Conservation (phyloP, 30 jellyfish, hydroid and myxozoan genomes). For the Turritopsis dohrnii region DNA sequence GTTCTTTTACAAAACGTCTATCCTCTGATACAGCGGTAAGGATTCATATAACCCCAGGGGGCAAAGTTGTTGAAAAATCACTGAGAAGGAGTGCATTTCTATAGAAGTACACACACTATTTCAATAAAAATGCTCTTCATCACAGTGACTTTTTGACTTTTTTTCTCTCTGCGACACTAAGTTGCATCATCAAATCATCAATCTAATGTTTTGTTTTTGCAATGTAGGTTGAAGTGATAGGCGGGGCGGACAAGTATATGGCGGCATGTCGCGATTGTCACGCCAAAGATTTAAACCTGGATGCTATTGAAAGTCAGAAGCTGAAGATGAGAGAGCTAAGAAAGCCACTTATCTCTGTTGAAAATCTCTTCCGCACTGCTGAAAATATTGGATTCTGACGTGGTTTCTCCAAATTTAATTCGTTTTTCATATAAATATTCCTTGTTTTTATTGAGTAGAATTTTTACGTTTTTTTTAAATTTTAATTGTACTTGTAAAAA, state of each 20-base stretch:
- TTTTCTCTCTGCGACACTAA: background rate
- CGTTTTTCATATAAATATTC: background rate
- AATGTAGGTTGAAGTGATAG: conserved; percentile 87
- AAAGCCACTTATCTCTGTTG: conserved; percentile 1
- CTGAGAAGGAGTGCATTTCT: too few species aligned
- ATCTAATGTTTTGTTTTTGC: background rate
- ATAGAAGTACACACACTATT: too few species aligned
- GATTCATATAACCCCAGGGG: background rate
- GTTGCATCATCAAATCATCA: background rate
- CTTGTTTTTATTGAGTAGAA: background rate
- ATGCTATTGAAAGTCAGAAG: conserved; percentile 24
- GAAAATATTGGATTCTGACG: conserved; percentile 9
- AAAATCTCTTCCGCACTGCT: conserved; percentile 10
- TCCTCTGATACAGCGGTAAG: conserved; percentile 76
- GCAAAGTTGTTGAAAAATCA: too few species aligned
- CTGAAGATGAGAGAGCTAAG: conserved; percentile 1
- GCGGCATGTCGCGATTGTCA: conserved; percentile 98
- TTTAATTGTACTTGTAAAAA: background rate
- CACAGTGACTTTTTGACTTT: too few species aligned
- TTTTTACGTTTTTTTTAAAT: background rate
- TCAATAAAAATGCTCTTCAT: too few species aligned
- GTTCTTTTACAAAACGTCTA: conserved; percentile 90
- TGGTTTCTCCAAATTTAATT: background rate
- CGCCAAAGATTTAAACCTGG: conserved; percentile 28
- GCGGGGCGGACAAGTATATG: conserved; percentile 98